Evolutionary conservation across 2,888 invertebrate species (phyloP).

Genomic region (Eilema caniola): DNA sequence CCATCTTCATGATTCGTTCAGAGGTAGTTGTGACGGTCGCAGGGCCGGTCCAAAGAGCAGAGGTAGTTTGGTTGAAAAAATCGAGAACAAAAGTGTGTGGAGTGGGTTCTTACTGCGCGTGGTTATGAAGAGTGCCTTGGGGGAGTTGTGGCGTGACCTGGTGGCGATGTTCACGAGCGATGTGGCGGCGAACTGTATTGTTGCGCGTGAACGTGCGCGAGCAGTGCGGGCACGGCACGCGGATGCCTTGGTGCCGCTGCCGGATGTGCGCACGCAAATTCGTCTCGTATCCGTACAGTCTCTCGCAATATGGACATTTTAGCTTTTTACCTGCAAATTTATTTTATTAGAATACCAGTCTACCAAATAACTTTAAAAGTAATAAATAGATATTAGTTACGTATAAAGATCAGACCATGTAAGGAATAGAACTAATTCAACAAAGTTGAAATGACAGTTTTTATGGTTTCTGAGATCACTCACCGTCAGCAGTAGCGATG

Average conservation of each 20-base stretch:
- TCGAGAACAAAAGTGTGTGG: slow-evolving; percentile 53
- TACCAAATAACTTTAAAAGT: background rate
- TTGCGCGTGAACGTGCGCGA: slow-evolving; percentile 96
- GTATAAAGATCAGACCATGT: background rate
- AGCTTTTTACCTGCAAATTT: slow-evolving; percentile 93
- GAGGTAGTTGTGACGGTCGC: slow-evolving; percentile 58
- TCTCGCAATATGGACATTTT: slow-evolving; percentile 97
- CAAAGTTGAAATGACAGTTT: no score
- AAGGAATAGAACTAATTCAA: background rate
- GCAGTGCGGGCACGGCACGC: slow-evolving; percentile 96
- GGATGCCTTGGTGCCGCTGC: slow-evolving; percentile 96
- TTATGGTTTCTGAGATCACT: slow-evolving; percentile 51
- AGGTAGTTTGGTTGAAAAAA: slow-evolving; percentile 79
- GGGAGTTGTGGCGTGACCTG: slow-evolving; percentile 89
- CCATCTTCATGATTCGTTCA: slow-evolving; percentile 43
- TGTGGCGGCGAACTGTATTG: slow-evolving; percentile 96
- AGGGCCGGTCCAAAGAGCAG: slow-evolving; percentile 67
- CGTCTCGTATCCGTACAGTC: slow-evolving; percentile 97
- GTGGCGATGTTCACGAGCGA: slow-evolving; percentile 95
- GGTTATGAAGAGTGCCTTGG: slow-evolving; percentile 88
- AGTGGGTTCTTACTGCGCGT: slow-evolving; percentile 85
- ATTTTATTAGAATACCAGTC: background rate
- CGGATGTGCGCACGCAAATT: slow-evolving; percentile 96
- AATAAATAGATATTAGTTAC: background rate
- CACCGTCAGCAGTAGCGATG: slow-evolving; percentile 95